Percentiles rank a stretch among this genome's conserved stretches.
Evolutionary conservation across 2,888 invertebrate genomes (phyloP).

Genomic region (Thecophora atra): DNA sequence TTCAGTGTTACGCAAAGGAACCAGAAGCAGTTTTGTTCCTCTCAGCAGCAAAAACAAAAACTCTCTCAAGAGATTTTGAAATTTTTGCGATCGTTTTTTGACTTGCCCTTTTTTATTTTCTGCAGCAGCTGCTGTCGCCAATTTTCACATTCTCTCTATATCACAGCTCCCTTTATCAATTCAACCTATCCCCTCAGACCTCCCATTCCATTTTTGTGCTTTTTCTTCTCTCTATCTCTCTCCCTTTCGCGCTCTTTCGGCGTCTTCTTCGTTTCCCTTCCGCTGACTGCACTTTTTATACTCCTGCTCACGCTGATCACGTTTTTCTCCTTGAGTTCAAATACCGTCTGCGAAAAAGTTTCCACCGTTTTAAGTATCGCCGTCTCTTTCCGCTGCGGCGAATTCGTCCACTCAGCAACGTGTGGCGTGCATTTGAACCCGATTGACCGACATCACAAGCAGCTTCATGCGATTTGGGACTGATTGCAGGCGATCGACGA

Average conservation of each 20-base stretch:
- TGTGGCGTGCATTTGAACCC: too few species aligned
- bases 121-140: background rate
- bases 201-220: background rate
- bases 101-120: background rate
- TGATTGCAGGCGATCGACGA: background rate
- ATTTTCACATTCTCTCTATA: background rate
- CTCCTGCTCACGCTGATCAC: slow-evolving; percentile 27
- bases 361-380: slow-evolving; percentile 22
- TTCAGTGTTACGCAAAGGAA: too few species aligned
- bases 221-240: background rate
- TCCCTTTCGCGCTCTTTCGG: background rate
- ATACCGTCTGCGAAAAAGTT: slow-evolving; percentile 23
- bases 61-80: slow-evolving; percentile 6
- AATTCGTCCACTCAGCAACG: background rate
- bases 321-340: slow-evolving; percentile 21
- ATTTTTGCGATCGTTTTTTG: background rate
- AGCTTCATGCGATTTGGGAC: too few species aligned
- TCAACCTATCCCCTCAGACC: background rate
- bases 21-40: too few species aligned
- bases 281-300: background rate
- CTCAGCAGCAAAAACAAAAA: too few species aligned
- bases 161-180: background rate
- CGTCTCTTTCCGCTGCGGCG: background rate
- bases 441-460: too few species aligned
- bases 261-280: background rate